phyloP scores from a whole-genome alignment of 2,797 vertebrate species.

The Bradypodion ventrale region DNA sequence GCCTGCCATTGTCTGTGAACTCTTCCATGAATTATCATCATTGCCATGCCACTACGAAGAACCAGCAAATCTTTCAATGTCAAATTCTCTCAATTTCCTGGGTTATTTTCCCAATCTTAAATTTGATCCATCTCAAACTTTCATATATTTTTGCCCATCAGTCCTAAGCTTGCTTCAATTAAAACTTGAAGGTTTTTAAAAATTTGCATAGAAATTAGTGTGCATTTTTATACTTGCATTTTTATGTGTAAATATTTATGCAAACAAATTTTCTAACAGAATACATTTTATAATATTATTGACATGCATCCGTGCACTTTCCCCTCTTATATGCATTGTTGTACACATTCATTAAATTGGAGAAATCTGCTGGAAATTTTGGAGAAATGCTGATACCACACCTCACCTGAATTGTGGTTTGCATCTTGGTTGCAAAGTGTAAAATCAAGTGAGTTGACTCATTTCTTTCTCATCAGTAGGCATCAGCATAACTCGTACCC shows the following conservation, averaged over 20 bases:
- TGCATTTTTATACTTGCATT: background rate
- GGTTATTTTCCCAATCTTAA: background rate
- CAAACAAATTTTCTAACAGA: background rate
- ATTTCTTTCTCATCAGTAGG: background rate
- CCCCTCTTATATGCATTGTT: background rate
- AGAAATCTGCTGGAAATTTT: background rate
- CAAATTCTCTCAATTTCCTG: background rate
- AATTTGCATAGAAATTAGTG: background rate
- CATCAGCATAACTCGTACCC: background rate
- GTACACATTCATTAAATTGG: background rate
- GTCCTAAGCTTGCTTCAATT: background rate
- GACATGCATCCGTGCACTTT: background rate
- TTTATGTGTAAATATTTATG: background rate
- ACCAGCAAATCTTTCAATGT: background rate
- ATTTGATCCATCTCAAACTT: background rate
- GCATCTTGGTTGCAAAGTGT: background rate
- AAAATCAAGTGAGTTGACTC: background rate
- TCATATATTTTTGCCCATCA: too few species aligned
- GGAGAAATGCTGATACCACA: background rate
- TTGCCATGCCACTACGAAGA: background rate
- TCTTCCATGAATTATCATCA: constrained; percentile 1
- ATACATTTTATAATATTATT: background rate
- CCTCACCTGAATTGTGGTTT: background rate
- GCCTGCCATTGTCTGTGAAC: background rate
- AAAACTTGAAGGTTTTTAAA: background rate